A percentile compares a stretch with the other conserved stretches of the same genome.
These are phyloP conservation scores for Alexandromys fortis DNA, from an alignment of 2,113 vertebrate species.

Conservation along the genomic window DNA sequence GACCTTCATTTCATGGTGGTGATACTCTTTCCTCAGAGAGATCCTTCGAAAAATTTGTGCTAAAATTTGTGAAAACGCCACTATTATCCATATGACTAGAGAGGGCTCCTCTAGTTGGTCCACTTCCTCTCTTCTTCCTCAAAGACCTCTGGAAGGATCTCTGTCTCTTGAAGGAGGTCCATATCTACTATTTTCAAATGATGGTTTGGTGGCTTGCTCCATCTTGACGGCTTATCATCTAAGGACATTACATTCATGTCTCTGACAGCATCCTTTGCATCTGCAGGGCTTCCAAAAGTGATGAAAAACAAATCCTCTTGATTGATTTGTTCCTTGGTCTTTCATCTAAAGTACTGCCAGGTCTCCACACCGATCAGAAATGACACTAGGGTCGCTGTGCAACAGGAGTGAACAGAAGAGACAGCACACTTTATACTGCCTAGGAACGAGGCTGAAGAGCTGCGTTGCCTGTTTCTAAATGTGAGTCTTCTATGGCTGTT, in stretches of 20 bases:
- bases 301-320: background rate
- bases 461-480: slow-evolving; percentile 6
- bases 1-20: background rate
- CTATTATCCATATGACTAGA: background rate
- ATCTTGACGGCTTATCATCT: background rate
- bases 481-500: background rate
- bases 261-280: background rate
- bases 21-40: background rate
- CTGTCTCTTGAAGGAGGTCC: background rate
- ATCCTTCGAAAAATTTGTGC: background rate
- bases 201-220: background rate
- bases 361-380: background rate
- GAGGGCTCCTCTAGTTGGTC: background rate
- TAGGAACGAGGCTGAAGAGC: background rate
- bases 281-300: background rate
- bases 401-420: no score
- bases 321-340: background rate
- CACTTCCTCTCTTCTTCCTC: background rate
- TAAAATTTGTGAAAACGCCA: background rate
- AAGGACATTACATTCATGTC: background rate
- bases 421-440: background rate
- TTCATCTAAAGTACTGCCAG: background rate
- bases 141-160: background rate
- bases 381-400: background rate
- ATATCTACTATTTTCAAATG: background rate